Evolutionary conservation across 2,888 invertebrate species (phyloP).

Genomic region (Agelastica alni): DNA sequence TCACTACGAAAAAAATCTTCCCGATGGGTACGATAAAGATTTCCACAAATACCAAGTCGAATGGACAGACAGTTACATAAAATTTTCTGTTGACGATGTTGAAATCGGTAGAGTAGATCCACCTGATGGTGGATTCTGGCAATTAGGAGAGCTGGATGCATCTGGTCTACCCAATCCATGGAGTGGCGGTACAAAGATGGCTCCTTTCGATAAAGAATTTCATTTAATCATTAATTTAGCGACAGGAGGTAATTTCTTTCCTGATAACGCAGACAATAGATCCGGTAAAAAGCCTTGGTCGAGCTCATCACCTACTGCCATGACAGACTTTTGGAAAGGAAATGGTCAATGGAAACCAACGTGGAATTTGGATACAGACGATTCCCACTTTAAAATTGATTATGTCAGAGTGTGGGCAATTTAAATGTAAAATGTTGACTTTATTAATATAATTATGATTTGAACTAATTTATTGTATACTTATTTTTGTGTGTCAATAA

Average conservation of each 20-base stretch:
- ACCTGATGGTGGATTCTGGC: constrained; percentile 67
- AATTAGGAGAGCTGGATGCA: constrained; percentile 62
- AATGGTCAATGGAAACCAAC: constrained; percentile 62
- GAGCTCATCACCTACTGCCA: constrained; percentile 55
- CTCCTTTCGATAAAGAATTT: constrained; percentile 71
- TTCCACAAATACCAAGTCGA: constrained; percentile 69
- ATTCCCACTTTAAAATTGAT: constrained; percentile 68
- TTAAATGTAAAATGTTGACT: constrained; percentile 33
- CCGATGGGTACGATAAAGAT: constrained; percentile 58
- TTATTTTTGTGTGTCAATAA: too few species aligned
- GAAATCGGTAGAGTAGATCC: constrained; percentile 60
- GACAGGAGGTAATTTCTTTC: constrained; percentile 68
- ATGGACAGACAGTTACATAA: constrained; percentile 64
- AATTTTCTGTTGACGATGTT: constrained; percentile 60
- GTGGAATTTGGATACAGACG: constrained; percentile 59
- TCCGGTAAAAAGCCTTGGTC: constrained; percentile 63
- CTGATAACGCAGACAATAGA: constrained; percentile 62
- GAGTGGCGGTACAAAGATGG: constrained; percentile 61
- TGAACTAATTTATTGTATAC: too few species aligned
- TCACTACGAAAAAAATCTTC: constrained; percentile 54
- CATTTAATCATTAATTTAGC: constrained; percentile 63
- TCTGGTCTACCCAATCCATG: constrained; percentile 62
- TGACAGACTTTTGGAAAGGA: constrained; percentile 67
- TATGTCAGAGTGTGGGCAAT: constrained; percentile 66
- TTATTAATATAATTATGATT: too few species aligned